Conservation (phyloP, 2,888 invertebrate species). For the Nesidiocoris tenuis region DNA sequence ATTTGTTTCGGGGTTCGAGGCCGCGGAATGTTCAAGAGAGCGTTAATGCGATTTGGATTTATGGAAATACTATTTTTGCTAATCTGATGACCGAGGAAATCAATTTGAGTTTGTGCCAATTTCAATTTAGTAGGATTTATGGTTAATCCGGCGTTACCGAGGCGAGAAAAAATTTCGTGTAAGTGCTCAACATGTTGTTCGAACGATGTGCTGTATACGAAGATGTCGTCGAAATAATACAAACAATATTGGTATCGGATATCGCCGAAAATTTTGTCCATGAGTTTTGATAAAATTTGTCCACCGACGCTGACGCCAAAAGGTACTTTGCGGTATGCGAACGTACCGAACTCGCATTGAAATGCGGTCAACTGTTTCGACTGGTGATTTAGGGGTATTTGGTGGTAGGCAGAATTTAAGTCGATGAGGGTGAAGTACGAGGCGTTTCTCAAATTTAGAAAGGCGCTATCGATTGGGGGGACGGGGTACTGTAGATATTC, state of each 20-base stretch:
- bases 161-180: slow-evolving; percentile 39
- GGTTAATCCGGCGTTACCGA: slow-evolving; percentile 46
- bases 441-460: slow-evolving; percentile 15
- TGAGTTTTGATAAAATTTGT: slow-evolving; percentile 41
- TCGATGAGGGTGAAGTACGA: slow-evolving; percentile 41
- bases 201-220: slow-evolving; percentile 40
- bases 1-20: slow-evolving; percentile 46
- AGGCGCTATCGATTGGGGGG: slow-evolving; percentile 25
- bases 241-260: slow-evolving; percentile 43
- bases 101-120: slow-evolving; percentile 31
- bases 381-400: slow-evolving; percentile 22
- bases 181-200: slow-evolving; percentile 38
- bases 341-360: slow-evolving; percentile 28
- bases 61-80: slow-evolving; percentile 40
- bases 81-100: slow-evolving; percentile 41
- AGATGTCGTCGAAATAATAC: slow-evolving; percentile 47
- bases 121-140: slow-evolving; percentile 49
- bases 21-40: slow-evolving; percentile 39
- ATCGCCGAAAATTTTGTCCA: slow-evolving; percentile 44
- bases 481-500: slow-evolving; percentile 21
- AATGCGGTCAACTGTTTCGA: slow-evolving; percentile 38
- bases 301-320: no score
- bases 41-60: slow-evolving; percentile 46
- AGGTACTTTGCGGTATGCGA: no score
- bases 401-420: slow-evolving; percentile 42